Conservation (phyloP, 2,113 vertebrate genomes). For the Cyprinus carpio region DNA sequence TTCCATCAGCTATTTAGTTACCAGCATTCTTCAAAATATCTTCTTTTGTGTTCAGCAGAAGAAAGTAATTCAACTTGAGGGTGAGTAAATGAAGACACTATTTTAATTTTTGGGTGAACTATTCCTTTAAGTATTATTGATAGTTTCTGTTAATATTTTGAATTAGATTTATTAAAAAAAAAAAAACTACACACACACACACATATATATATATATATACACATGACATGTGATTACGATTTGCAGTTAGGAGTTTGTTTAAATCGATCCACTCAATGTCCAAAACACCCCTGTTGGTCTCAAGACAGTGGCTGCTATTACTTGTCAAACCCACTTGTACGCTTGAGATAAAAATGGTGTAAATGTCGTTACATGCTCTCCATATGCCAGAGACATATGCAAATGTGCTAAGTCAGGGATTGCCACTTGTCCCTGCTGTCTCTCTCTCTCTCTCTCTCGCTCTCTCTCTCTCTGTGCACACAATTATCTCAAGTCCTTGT, state of each 20-base stretch:
- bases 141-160: too few relatives aligned
- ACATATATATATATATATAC: too few relatives aligned
- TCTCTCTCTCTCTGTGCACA: conserved; percentile 15
- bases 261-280: background rate
- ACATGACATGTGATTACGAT: too few relatives aligned
- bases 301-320: conserved; percentile 12
- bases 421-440: conserved; percentile 48
- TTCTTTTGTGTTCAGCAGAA: too few relatives aligned
- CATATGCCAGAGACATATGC: conserved; percentile 55
- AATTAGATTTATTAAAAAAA: too few relatives aligned
- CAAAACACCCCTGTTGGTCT: background rate
- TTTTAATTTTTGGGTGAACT: too few relatives aligned
- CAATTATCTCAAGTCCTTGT: conserved; percentile 53
- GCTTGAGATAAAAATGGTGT: conserved; percentile 10
- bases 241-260: background rate
- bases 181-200: too few relatives aligned
- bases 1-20: too few relatives aligned
- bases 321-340: background rate
- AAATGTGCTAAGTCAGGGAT: conserved; percentile 53
- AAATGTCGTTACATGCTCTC: conserved; percentile 32
- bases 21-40: too few relatives aligned
- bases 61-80: too few relatives aligned
- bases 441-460: conserved; percentile 6
- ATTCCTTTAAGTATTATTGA: too few relatives aligned
- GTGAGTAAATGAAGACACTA: too few relatives aligned